Evolutionary conservation across 2,797 vertebrate genomes (phyloP).

Genomic region (Sebastes iracundus): DNA sequence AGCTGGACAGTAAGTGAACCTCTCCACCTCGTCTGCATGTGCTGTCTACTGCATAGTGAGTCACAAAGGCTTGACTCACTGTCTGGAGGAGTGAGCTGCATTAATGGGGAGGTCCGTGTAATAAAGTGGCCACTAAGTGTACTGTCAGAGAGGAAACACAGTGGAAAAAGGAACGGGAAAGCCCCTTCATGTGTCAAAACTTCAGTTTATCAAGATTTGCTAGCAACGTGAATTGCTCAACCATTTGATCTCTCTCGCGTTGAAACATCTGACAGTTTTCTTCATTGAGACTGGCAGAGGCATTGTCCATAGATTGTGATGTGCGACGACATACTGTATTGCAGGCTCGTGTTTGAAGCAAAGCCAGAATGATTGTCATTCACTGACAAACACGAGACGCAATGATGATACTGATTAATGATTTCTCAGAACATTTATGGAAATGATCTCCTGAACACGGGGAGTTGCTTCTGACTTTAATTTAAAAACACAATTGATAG

Average conservation of each 20-base stretch:
- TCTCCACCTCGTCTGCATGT: slow-evolving; percentile 27
- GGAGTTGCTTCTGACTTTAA: slow-evolving; percentile 59
- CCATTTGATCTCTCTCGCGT: slow-evolving; percentile 66
- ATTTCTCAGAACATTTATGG: slow-evolving; percentile 64
- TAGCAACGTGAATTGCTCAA: slow-evolving; percentile 69
- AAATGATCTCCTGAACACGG: slow-evolving; percentile 52
- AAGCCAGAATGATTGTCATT: slow-evolving; percentile 72
- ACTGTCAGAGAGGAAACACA: slow-evolving; percentile 32
- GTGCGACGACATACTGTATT: slow-evolving; percentile 66
- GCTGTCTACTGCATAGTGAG: slow-evolving; percentile 34
- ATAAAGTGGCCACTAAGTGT: slow-evolving; percentile 51
- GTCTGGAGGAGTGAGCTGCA: slow-evolving; percentile 30
- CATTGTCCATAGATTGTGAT: slow-evolving; percentile 77
- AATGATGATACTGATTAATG: slow-evolving; percentile 78
- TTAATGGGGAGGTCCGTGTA: slow-evolving; percentile 26
- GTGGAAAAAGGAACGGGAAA: slow-evolving; percentile 25
- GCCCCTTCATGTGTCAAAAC: slow-evolving; percentile 61
- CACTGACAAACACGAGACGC: slow-evolving; percentile 71
- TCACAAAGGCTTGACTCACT: slow-evolving; percentile 48
- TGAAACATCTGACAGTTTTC: slow-evolving; percentile 71
- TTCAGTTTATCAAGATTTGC: slow-evolving; percentile 65
- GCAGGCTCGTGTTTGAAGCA: slow-evolving; percentile 63
- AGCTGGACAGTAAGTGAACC: slow-evolving; percentile 28
- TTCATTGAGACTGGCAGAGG: slow-evolving; percentile 76
- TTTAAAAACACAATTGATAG: slow-evolving; percentile 61